phyloP scores from a whole-genome alignment of 2,113 vertebrate species.

The Vireo altiloquus region DNA sequence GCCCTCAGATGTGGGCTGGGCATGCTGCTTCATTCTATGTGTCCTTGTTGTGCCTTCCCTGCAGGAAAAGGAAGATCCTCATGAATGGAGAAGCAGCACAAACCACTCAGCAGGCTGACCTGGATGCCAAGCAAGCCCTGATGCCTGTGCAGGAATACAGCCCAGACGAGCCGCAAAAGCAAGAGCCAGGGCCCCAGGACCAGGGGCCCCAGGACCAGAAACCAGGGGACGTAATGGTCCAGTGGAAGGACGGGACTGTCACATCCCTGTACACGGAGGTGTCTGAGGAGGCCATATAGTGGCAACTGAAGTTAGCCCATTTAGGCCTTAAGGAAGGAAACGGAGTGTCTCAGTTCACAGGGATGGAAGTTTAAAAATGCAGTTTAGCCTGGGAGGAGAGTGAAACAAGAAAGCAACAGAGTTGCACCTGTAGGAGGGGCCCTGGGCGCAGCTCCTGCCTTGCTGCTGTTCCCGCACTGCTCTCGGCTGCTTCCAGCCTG shows the following conservation, averaged over 20 bases:
- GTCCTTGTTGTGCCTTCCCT: neutral
- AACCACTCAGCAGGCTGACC: neutral
- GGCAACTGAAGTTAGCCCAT: neutral
- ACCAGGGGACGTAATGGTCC: constrained; percentile 62
- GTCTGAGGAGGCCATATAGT: constrained; percentile 32
- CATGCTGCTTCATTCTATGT: neutral
- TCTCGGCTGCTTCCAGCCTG: neutral
- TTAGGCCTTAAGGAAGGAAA: neutral
- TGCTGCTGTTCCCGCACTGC: neutral
- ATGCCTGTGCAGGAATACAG: constrained; percentile 20
- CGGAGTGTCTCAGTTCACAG: accelerated
- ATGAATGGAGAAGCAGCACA: constrained; percentile 8
- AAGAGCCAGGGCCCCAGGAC: neutral
- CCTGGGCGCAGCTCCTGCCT: neutral
- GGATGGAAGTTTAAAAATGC: neutral
- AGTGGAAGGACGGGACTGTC: constrained; percentile 76
- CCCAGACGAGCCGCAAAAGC: accelerated
- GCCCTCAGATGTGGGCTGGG: neutral
- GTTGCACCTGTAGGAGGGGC: neutral
- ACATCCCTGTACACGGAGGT: constrained; percentile 62
- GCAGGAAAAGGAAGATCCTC: constrained; percentile 77
- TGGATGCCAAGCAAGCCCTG: constrained; percentile 28
- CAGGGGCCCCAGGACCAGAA: constrained; percentile 4
- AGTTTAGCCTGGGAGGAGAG: neutral
- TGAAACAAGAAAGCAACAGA: neutral